Conservation (phyloP, 2,113 vertebrate genomes). For the Amia ocellicauda region DNA sequence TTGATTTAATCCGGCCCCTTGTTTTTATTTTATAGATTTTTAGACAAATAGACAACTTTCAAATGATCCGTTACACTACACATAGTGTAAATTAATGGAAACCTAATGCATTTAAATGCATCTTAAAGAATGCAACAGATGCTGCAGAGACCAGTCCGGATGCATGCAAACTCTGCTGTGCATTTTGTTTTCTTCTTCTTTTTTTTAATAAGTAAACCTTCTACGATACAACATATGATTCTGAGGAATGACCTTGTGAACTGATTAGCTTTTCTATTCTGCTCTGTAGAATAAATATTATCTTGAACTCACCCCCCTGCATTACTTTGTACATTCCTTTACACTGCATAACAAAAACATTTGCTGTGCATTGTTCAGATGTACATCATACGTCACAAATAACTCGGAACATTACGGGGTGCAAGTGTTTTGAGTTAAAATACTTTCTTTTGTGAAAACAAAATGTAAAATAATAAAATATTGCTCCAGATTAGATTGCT, state of each 20-base stretch:
- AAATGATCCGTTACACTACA: no score
- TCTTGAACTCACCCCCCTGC: background rate
- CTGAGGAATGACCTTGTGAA: background rate
- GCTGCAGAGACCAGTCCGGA: no score
- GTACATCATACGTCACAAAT: background rate
- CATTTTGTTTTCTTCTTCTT: background rate
- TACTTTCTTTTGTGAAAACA: background rate
- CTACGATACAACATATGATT: background rate
- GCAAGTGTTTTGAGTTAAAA: background rate
- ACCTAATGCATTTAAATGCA: no score
- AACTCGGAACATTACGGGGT: background rate
- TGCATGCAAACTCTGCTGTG: background rate
- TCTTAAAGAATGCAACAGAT: no score
- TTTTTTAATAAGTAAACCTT: background rate
- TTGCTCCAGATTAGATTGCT: background rate
- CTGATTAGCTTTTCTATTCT: background rate
- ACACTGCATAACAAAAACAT: background rate
- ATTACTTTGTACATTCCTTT: background rate
- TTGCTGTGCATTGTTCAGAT: no score
- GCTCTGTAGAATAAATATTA: slow-evolving; percentile 3
- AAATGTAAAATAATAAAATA: background rate
- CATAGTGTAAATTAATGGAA: no score
- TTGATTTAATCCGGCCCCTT: no score
- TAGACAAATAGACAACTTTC: no score
- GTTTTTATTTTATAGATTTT: no score